Evolutionary conservation across 1,140 invertebrate species (phyloP), one percentile per base, ranked within the genome.

Genomic region (Drosophila sulfurigaster): DNA sequence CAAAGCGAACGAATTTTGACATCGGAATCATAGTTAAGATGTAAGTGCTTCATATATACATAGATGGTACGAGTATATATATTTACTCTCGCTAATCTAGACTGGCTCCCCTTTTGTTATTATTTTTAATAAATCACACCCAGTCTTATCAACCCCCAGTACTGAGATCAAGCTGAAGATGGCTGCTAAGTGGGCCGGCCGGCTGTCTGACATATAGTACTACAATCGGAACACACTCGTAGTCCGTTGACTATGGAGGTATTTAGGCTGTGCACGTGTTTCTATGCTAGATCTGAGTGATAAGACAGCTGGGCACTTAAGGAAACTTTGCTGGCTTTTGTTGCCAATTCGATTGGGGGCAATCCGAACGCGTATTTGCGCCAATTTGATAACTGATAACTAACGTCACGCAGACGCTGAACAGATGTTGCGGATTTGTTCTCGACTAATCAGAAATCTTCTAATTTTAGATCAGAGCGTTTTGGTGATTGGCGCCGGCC

Each of bases 401-500:
- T 25, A 10, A 38, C 6, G 32, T 8, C 32, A 32, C 7, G 8
- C 35, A 38, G 35, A 38, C 20, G 20, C 35, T 38, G 46, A 16
- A 48, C 13, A 48, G 5, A 11, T 13, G 45, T 4, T 38, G 5
- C 10, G 1, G 35, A 10, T 38, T 38, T 6, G 7, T 16, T 16
- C 3, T 20, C 5, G 15, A 10, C 35, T 38, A 20, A 16, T 10
- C 46, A 20, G 15, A 2, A 16, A 48, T 13, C n/a, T 13, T 1
- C 13, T 43, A 13, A 5, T 43, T 11, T 1, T 13, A 91, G 91
- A 68, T 78, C 69, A 91, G 69, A 82, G 75, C 6, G 97, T 98
- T 0, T 93, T 97, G 0, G 95, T 98, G 28, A 92, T 99, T 30
- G 98, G 98, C 3, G 97, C 96, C 28, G 97, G 97, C 5, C 96